Evolutionary conservation across 2,113 vertebrate genomes (phyloP).

Genomic region (Clarias macrocephalus): DNA sequence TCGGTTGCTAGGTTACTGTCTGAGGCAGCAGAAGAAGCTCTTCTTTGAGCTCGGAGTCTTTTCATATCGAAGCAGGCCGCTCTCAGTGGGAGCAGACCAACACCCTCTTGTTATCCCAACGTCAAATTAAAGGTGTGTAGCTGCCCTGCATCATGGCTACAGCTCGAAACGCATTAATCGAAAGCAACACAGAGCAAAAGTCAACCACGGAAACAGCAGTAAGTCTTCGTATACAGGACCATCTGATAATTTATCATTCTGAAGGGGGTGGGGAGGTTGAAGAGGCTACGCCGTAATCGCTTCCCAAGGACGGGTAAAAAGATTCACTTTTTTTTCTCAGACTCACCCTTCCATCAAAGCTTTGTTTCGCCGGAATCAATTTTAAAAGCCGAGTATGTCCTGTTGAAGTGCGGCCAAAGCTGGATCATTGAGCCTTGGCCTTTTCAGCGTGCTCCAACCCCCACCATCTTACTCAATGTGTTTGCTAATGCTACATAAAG

Average conservation of each 20-base stretch:
- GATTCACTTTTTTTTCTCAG: conserved; percentile 14
- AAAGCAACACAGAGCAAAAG: not conserved
- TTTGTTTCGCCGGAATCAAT: conserved; percentile 32
- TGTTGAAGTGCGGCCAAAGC: not conserved
- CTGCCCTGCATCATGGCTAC: not conserved
- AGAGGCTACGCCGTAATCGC: not conserved
- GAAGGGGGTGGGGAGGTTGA: not conserved
- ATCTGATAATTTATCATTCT: not conserved
- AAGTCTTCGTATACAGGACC: not conserved
- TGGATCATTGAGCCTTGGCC: not conserved
- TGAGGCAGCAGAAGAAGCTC: conserved; percentile 59
- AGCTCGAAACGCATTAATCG: not conserved
- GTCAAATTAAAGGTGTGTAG: not conserved
- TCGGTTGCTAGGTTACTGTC: conserved; percentile 64
- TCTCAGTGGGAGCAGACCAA: conserved; percentile 24
- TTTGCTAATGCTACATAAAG: conserved; percentile 57
- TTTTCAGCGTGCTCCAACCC: conserved; percentile 12
- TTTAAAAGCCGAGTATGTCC: conserved; percentile 2
- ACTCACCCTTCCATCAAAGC: conserved; percentile 33
- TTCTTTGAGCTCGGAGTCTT: conserved; percentile 58
- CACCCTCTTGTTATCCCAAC: conserved; percentile 3
- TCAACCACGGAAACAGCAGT: not conserved
- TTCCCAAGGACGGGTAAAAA: conserved; percentile 22
- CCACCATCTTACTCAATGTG: conserved; percentile 35
- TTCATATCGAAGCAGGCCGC: conserved; percentile 24